phyloP scores from a whole-genome alignment of 2,888 invertebrate species.

The Salpingus planirostris region DNA sequence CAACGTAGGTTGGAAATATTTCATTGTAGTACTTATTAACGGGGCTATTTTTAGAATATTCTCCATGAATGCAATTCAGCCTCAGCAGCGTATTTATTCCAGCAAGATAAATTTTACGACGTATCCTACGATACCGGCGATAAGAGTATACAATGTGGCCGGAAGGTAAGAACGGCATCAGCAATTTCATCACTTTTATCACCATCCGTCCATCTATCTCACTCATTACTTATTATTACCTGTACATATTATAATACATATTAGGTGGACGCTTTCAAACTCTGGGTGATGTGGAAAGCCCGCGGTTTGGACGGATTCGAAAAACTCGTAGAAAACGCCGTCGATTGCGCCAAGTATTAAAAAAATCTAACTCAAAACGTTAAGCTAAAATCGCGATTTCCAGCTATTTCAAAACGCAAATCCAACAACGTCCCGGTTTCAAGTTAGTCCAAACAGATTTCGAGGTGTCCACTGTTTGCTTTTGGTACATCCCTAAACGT shows the following conservation, averaged over 20 bases:
- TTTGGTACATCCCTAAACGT: slow-evolving; percentile 72
- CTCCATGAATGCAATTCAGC: slow-evolving; percentile 62
- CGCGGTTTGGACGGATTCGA: slow-evolving; percentile 56
- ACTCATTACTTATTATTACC: too few relatives aligned
- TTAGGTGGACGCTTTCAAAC: slow-evolving; percentile 77
- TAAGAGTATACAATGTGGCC: slow-evolving; percentile 85
- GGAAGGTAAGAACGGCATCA: slow-evolving; percentile 56
- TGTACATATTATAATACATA: too few relatives aligned
- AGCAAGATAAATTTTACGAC: slow-evolving; percentile 78
- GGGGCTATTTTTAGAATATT: slow-evolving; percentile 38
- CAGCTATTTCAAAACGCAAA: slow-evolving; percentile 47
- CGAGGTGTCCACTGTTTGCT: slow-evolving; percentile 80
- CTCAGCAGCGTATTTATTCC: slow-evolving; percentile 69
- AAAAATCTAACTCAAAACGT: too few relatives aligned
- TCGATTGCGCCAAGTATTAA: slow-evolving; percentile 51
- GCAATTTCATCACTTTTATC: background rate
- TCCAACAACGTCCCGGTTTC: slow-evolving; percentile 50
- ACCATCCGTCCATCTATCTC: too few relatives aligned
- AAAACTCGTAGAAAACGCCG: slow-evolving; percentile 54
- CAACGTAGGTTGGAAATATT: slow-evolving; percentile 31
- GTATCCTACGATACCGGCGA: slow-evolving; percentile 72
- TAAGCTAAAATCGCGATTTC: slow-evolving; percentile 6
- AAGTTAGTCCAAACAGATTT: slow-evolving; percentile 52
- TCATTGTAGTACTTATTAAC: slow-evolving; percentile 11
- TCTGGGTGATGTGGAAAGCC: slow-evolving; percentile 90